Evolutionary conservation across 2,888 invertebrate species (phyloP).

Genomic region (Diarsia dahlii): DNA sequence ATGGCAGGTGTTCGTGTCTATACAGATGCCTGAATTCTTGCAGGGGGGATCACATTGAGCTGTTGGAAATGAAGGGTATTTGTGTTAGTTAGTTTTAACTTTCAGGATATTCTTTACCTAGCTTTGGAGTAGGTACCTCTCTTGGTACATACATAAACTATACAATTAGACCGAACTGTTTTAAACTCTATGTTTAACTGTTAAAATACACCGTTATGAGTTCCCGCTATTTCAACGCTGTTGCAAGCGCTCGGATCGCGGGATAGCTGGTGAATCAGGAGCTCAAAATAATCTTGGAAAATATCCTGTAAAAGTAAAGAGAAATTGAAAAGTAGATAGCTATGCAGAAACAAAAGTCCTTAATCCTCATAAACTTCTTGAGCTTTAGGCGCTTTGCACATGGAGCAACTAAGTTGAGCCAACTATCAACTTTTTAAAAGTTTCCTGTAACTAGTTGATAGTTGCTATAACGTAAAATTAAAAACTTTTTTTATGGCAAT

Average conservation of each 20-base stretch:
- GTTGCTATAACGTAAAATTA: too few species aligned
- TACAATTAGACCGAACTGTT: not conserved
- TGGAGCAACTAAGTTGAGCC: too few species aligned
- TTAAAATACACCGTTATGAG: too few species aligned
- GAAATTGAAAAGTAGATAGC: not conserved
- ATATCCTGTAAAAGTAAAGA: too few species aligned
- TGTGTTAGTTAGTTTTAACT: not conserved
- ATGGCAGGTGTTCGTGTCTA: constrained; percentile 93
- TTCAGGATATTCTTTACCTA: not conserved
- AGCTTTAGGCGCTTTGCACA: too few species aligned
- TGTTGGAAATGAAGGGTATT: constrained; percentile 72
- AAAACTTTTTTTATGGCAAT: too few species aligned
- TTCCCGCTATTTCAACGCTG: too few species aligned
- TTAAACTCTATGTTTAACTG: not conserved
- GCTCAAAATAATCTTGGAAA: too few species aligned
- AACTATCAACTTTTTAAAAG: too few species aligned
- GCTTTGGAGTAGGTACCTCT: not conserved
- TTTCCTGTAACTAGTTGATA: too few species aligned
- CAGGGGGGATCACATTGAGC: constrained; percentile 94
- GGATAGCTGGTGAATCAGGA: too few species aligned
- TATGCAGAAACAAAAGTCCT: not conserved
- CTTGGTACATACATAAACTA: not conserved
- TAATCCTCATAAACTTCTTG: not conserved
- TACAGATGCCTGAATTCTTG: constrained; percentile 95
- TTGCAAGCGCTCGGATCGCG: too few species aligned